A percentile compares a stretch with the other conserved stretches of the same genome.
phyloP scores from a whole-genome alignment of 1,140 invertebrate species.

The Drosophila pseudoobscura region DNA sequence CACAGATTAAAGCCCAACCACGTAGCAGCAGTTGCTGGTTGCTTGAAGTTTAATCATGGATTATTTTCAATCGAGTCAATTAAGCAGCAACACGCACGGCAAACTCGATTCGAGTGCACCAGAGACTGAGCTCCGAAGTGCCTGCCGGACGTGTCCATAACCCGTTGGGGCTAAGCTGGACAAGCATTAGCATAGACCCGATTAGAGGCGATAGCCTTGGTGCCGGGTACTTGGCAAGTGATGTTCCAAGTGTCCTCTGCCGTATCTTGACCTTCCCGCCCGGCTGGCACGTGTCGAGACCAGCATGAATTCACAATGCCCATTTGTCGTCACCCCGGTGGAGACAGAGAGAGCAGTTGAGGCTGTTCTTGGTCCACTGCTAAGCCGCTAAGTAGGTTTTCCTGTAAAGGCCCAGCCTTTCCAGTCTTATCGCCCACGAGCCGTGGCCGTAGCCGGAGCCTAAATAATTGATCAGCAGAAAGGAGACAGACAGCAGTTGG shows the following conservation, averaged over 20 bases:
- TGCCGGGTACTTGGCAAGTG: constrained; percentile 9
- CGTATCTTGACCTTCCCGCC: constrained; percentile 36
- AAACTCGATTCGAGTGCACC: constrained; percentile 4
- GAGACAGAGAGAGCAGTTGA: constrained; percentile 7
- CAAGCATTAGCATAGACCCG: not conserved
- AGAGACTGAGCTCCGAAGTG: not conserved
- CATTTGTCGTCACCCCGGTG: constrained; percentile 62
- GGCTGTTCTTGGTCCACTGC: constrained; percentile 9
- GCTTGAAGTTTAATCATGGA: constrained; percentile 18
- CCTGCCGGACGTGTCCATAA: constrained; percentile 20
- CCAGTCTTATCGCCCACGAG: constrained; percentile 10
- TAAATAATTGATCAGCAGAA: constrained; percentile 56
- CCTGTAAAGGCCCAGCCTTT: constrained; percentile 16
- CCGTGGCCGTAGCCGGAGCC: not conserved
- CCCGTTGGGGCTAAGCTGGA: constrained; percentile 18
- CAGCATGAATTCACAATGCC: constrained; percentile 72
- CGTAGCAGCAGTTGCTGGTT: constrained; percentile 35
- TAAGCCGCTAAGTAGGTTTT: constrained; percentile 67
- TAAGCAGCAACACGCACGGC: not conserved
- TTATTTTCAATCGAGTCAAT: constrained; percentile 7
- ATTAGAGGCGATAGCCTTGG: not conserved
- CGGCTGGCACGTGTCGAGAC: constrained; percentile 58
- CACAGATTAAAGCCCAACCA: constrained; percentile 4
- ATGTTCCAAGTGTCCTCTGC: constrained; percentile 15
- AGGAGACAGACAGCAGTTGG: not conserved